Base-by-base conservation (phyloP, 2,888 invertebrate species). In the Ophion ellenae region DNA sequence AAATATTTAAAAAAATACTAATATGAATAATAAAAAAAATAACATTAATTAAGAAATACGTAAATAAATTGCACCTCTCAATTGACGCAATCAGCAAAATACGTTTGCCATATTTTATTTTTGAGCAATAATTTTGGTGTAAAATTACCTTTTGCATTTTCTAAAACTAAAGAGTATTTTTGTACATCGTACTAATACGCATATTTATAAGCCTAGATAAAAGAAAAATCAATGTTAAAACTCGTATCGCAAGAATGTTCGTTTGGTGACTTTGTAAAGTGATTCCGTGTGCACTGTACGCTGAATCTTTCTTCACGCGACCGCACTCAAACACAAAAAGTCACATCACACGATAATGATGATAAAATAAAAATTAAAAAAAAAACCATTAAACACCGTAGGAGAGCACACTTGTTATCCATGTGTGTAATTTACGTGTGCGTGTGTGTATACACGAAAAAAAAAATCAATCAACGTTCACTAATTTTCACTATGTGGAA, bases 371-470 rank as follows among this genome's bases (percentile, higher is more conserved):
- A 17, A 20, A n/a, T 59, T 57, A 2, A 57, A 17, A 64, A 63
- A 28, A 24, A 57, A 17, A 32, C 9, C 14, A 14, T 53, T 5
- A 17, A 59, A 75, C 67, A 71, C 79, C 59, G 82, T 82, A 85
- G 78, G 75, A 70, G 61, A 66, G 82, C 79, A 80, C 85, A 82
- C 81, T 78, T 28, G 63, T 67, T 81, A 64, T 63, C 71, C 32
- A 77, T 81, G 78, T 85, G 78, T 85, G 74, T 85, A 40, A 74
- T 74, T 77, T 76, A 57, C 57, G 66, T 66, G 84, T 77, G 77
- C 63, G 71, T 74, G 32, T 61, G 78, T 78, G 83, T 47, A 69
- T 28, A 82, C 74, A 71, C 74, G 11, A 77, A 74, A 47, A 77
- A 64, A 47, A 75, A 71, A 63, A 59, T 32, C 11, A 47, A 36